These are phyloP conservation scores for Epinotia ramella DNA, from an alignment of 2,888 invertebrate species.

Conservation along the genomic window DNA sequence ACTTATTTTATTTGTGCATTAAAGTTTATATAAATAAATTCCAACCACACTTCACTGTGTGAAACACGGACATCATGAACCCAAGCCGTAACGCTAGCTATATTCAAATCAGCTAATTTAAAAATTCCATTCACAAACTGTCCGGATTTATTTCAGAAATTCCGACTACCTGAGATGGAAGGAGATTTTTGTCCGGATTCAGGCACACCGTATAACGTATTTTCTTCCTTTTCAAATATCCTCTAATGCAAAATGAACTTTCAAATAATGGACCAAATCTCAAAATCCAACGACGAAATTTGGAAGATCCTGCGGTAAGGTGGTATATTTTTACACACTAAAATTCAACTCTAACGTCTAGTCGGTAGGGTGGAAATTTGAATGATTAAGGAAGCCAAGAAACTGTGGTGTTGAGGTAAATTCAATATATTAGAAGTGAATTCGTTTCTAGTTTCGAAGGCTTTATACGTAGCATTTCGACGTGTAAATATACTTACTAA, in stretches of 20 bases:
- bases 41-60: not conserved
- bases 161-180: conserved; percentile 49
- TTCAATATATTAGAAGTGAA: conserved; percentile 54
- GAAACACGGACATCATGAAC: conserved; percentile 18
- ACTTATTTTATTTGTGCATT: too few species aligned
- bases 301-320: conserved; percentile 29
- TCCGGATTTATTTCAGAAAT: conserved; percentile 50
- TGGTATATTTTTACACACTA: not conserved
- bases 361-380: conserved; percentile 20
- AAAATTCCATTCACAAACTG: conserved; percentile 48
- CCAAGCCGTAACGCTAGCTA: conserved; percentile 28
- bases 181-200: conserved; percentile 48
- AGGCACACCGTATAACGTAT: conserved; percentile 45
- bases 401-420: conserved; percentile 53
- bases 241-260: conserved; percentile 14
- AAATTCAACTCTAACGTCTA: conserved; percentile 10
- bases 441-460: conserved; percentile 48
- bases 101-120: conserved; percentile 47
- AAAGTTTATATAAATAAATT: too few species aligned
- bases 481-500: conserved; percentile 47
- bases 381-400: conserved; percentile 25
- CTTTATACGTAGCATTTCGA: conserved; percentile 47
- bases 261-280: not conserved
- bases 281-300: conserved; percentile 7
- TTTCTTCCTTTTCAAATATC: conserved; percentile 29